phyloP scores from a whole-genome alignment of 2,113 vertebrate species.

The Oriolus oriolus region DNA sequence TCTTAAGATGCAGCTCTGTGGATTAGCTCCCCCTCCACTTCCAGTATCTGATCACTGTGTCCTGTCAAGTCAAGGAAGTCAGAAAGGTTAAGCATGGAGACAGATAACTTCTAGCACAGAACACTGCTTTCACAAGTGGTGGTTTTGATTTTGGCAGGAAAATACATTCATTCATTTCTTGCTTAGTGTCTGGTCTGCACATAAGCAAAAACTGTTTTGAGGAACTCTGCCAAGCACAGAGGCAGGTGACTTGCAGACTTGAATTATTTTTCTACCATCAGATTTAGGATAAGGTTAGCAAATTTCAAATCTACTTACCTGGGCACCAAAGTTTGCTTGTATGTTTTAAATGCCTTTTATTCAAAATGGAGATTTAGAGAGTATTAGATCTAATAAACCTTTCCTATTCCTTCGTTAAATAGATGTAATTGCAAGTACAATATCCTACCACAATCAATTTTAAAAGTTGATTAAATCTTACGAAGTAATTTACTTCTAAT shows the following conservation, averaged over 20 bases:
- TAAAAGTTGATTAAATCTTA: background rate
- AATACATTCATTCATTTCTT: background rate
- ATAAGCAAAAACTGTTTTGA: background rate
- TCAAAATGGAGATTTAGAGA: background rate
- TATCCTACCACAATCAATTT: background rate
- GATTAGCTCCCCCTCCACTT: background rate
- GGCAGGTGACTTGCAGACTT: background rate
- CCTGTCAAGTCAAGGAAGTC: background rate
- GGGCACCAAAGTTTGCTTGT: background rate
- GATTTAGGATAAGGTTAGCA: background rate
- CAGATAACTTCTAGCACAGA: background rate
- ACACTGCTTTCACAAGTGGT: background rate
- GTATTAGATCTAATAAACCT: background rate
- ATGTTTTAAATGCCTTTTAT: background rate
- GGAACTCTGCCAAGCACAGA: background rate
- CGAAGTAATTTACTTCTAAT: background rate
- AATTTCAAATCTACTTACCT: background rate
- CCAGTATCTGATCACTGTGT: background rate
- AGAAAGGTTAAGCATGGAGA: background rate
- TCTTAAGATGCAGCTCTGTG: background rate
- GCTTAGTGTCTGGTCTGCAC: background rate
- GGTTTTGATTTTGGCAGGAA: background rate
- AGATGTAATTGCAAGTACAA: background rate
- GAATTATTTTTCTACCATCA: background rate
- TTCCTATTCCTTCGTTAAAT: background rate